phyloP scores from a whole-genome alignment of 2,888 invertebrate genomes.

The Herminia tarsipennalis region DNA sequence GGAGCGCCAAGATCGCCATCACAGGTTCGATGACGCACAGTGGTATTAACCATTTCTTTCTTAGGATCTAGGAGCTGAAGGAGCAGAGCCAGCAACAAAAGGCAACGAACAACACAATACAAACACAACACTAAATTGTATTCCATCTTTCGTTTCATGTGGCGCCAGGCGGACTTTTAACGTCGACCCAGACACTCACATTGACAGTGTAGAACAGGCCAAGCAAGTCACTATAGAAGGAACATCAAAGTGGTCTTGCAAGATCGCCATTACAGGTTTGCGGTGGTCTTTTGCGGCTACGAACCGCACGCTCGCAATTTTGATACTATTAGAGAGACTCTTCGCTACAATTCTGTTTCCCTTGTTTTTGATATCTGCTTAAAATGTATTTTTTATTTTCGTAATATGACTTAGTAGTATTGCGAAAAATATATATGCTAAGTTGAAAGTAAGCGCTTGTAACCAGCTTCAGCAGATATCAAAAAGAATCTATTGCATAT shows the following conservation, averaged over 20 bases:
- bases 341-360: conserved; percentile 79
- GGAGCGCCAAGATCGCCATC: conserved; percentile 99
- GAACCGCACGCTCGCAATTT: conserved; percentile 83
- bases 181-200: conserved; percentile 99
- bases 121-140: conserved; percentile 73
- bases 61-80: conserved; percentile 43
- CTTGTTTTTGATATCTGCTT: conserved; percentile 77
- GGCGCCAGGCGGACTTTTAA: conserved; percentile 96
- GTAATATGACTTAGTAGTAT: conserved; percentile 27
- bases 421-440: conserved; percentile 19
- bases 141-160: conserved; percentile 83
- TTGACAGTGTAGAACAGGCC: conserved; percentile 98
- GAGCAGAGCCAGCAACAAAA: conserved; percentile 35
- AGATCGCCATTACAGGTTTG: conserved; percentile 99
- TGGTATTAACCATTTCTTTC: conserved; percentile 45
- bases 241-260: conserved; percentile 99
- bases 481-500: conserved; percentile 70
- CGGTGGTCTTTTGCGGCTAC: conserved; percentile 84
- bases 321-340: conserved; percentile 82
- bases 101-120: conserved; percentile 56
- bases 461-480: conserved; percentile 64
- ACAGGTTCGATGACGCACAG: conserved; percentile 94
- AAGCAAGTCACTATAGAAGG: conserved; percentile 99
- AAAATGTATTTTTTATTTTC: conserved; percentile 34
- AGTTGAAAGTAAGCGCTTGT: conserved; percentile 31